Evolutionary conservation across 2,888 invertebrate genomes (phyloP), one percentile per base, ranked within the genome.

Genomic region (Lutraria lutraria): DNA sequence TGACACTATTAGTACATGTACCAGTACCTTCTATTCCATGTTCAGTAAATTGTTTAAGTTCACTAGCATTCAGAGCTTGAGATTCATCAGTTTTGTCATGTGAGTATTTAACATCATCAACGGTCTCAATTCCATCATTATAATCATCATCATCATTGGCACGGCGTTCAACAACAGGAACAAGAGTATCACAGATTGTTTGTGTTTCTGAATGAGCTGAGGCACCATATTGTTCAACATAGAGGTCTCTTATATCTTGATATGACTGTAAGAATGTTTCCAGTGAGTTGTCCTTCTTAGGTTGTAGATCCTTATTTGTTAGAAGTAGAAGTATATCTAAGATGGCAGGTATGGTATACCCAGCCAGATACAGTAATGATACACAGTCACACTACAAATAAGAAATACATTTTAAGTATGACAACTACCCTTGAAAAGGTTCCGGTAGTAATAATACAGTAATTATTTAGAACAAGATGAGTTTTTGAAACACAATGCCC

Each of bases 341-440:
- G 6, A 93, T 86, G 0, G 93, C 76, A 10, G 90, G 90, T 43
- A 93, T 88, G 31, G 87, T 85, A 82, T 92, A 93, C 0, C 94
- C 94, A 53, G 89, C 88, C 56, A 94, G 88, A 80, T 90, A 91
- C 6, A 93, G 82, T 53, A 94, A 86, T 0, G 90, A 92, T 31
- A 89, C 89, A 25, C 91, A 89, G 81, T 93, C 91, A n/a, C 92
- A 87, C 93, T 93, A 82, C 16, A 88, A 89, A 15, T 87, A 19
- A 54, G 52, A 31, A 25, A 19, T 16, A 3, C 16, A 56, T n/a
- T n/a, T n/a, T 16, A 56, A 21, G 21, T 19, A 56, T 56, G 2
- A 21, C 21, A 56, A 6, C 16, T 19, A 21, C 12, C 21, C 21
- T 56, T 3, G 2, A 19, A 56, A 19, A 56, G 15, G 19, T n/a